These are phyloP conservation scores for Luffia ferchaultella DNA, from an alignment of 2,888 invertebrate genomes.

Conservation along the genomic window DNA sequence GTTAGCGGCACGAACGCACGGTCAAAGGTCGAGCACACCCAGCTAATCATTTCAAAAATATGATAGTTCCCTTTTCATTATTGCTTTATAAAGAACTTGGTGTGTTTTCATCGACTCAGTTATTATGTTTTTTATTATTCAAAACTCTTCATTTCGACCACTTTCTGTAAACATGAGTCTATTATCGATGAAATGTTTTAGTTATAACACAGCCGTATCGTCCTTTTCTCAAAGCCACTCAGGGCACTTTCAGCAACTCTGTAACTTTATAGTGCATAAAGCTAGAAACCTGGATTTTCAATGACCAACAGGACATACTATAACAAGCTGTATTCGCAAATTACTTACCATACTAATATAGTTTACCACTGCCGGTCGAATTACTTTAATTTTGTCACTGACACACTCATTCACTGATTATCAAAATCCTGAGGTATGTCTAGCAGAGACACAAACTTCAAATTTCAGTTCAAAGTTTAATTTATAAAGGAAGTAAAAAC, in stretches of 20 bases:
- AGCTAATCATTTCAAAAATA: no score
- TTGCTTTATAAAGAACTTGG: no score
- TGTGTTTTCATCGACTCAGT: no score
- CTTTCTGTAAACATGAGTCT: no score
- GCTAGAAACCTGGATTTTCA: background rate
- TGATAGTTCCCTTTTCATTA: no score
- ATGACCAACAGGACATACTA: background rate
- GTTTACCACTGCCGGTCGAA: background rate
- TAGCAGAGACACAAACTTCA: background rate
- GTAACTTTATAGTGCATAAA: background rate
- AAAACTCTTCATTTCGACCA: no score
- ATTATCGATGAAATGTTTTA: no score
- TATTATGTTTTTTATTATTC: no score
- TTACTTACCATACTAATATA: background rate
- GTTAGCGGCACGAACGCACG: background rate
- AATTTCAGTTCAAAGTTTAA: background rate
- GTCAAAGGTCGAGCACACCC: no score
- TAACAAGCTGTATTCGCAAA: background rate
- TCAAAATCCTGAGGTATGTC: background rate
- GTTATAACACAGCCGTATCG: no score
- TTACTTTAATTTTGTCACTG: background rate
- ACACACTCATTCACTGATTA: background rate
- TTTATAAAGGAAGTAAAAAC: background rate
- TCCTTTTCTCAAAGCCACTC: background rate
- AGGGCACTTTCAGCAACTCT: background rate